These are phyloP conservation scores for Seriola quinqueradiata DNA, from an alignment of 2,113 vertebrate species.

Conservation along the genomic window DNA sequence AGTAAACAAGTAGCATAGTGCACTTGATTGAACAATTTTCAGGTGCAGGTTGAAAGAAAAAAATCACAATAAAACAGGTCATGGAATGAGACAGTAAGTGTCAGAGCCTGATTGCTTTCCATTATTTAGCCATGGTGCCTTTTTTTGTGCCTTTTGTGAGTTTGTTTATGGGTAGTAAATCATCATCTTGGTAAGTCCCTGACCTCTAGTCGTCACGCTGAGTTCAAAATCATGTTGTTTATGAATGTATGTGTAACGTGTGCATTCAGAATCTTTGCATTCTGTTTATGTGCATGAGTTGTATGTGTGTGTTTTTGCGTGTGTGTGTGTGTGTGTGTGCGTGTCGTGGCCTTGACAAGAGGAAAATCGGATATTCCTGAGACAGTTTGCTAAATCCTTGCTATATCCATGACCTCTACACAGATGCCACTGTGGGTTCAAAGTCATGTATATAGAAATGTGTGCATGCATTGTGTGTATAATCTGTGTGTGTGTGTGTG, in stretches of 20 bases:
- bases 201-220: not conserved
- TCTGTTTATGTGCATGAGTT: not conserved
- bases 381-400: not conserved
- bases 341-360: not conserved
- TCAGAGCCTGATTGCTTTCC: slow-evolving; percentile 10
- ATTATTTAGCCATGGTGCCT: slow-evolving; percentile 13
- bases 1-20: not conserved
- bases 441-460: slow-evolving; percentile 25
- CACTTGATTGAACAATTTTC: not conserved
- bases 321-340: not conserved
- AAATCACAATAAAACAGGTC: not conserved
- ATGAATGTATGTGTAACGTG: not conserved
- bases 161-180: slow-evolving; percentile 11
- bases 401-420: slow-evolving; percentile 4
- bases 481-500: not conserved
- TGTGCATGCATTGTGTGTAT: not conserved
- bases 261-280: not conserved
- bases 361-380: not conserved
- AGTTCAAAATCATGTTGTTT: slow-evolving; percentile 24
- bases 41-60: not conserved
- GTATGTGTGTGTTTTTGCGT: not conserved
- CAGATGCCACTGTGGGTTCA: not conserved
- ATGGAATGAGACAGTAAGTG: slow-evolving; percentile 7
- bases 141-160: not conserved
- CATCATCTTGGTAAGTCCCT: not conserved